Percentiles rank a stretch among this genome's conserved stretches.
Conservation (phyloP, 2,888 invertebrate species). For the Hirtodrosophila duncani region DNA sequence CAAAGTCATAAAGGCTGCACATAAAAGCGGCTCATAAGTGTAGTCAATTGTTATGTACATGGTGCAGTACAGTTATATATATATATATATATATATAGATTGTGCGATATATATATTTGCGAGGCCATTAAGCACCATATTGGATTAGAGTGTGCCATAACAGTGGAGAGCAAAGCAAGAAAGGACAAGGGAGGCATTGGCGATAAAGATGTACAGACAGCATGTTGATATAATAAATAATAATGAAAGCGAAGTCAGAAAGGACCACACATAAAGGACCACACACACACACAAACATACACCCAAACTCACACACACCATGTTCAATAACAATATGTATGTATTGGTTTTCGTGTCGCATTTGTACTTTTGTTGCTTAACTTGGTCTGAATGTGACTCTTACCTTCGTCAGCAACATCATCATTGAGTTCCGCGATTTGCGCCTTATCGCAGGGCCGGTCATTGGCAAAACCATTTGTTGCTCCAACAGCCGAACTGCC, state of each 20-base stretch:
- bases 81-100: constrained; percentile 12
- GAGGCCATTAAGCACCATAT: constrained; percentile 59
- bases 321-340: constrained; percentile 32
- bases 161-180: constrained; percentile 6
- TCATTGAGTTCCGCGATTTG: constrained; percentile 71
- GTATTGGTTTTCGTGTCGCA: constrained; percentile 18
- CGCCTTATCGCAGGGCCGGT: constrained; percentile 67
- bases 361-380: not conserved
- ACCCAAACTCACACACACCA: constrained; percentile 6
- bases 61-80: constrained; percentile 15
- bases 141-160: constrained; percentile 23
- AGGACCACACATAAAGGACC: constrained; percentile 11
- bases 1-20: constrained; percentile 20
- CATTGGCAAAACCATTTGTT: constrained; percentile 60
- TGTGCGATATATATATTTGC: constrained; percentile 59
- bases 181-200: constrained; percentile 9
- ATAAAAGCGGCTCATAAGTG: constrained; percentile 30
- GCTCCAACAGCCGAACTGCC: constrained; percentile 8
- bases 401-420: constrained; percentile 72
- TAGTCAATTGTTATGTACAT: constrained; percentile 27
- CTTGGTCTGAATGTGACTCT: constrained; percentile 2
- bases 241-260: constrained; percentile 33
- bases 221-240: constrained; percentile 57
- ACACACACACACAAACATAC: constrained; percentile 1
- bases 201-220: constrained; percentile 36